Evolutionary conservation across 2,797 vertebrate genomes (phyloP).

Genomic region (Streptopelia turtur): DNA sequence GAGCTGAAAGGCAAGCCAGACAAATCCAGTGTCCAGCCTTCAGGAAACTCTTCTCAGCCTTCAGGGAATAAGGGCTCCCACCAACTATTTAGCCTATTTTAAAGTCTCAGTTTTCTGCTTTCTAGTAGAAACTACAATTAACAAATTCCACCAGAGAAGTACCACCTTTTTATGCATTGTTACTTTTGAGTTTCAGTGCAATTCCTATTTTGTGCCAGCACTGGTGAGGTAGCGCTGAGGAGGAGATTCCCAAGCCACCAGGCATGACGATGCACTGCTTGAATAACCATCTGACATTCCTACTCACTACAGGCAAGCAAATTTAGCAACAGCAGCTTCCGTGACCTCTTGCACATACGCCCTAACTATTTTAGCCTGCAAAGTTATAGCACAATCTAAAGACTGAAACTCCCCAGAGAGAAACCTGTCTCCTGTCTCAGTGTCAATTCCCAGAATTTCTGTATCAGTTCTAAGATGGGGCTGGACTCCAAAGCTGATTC

Average conservation of each 20-base stretch:
- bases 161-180: not conserved
- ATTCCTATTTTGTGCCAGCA: not conserved
- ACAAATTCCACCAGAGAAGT: not conserved
- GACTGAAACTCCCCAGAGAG: not conserved
- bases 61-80: not conserved
- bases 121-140: not conserved
- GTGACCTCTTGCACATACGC: not conserved
- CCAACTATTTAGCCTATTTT: not conserved
- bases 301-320: not conserved
- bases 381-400: not conserved
- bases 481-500: not conserved
- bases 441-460: not conserved
- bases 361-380: not conserved
- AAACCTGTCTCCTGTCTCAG: not conserved
- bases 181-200: not conserved
- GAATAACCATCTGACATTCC: conserved; percentile 19
- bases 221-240: not conserved
- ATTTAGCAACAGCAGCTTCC: conserved; percentile 13
- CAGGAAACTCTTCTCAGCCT: not conserved
- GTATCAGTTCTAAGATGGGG: not conserved
- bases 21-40: not conserved
- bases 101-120: not conserved
- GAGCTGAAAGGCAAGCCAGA: not conserved
- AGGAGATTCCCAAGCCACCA: not conserved
- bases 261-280: not conserved